Evolutionary conservation across 2,888 invertebrate genomes (phyloP).

Genomic region (Tipula confusa): DNA sequence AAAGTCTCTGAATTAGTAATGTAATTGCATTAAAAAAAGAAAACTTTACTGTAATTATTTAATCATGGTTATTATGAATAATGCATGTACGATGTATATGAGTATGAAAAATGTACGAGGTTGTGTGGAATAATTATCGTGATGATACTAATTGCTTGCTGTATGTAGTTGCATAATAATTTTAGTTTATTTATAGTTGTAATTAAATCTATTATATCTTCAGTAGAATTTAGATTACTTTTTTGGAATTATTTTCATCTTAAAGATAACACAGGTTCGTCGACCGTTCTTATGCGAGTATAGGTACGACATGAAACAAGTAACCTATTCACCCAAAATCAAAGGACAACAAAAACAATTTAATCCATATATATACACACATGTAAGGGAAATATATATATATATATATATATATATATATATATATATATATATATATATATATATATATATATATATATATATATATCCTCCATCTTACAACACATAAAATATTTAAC

Average conservation of each 20-base stretch:
- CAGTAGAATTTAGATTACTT: background rate
- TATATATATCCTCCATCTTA: background rate
- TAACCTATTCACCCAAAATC: background rate
- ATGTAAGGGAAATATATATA: background rate
- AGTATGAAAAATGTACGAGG: background rate
- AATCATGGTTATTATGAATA: background rate
- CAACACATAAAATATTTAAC: background rate
- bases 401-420: background rate
- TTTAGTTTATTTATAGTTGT: too few species aligned
- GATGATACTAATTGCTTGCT: background rate
- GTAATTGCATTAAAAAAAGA: slow-evolving; percentile 9
- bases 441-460: too few species aligned
- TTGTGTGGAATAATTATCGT: background rate
- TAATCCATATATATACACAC: background rate
- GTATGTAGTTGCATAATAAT: background rate
- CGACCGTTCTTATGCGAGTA: too few species aligned
- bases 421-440: too few species aligned
- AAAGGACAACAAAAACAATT: background rate
- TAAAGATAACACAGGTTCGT: background rate
- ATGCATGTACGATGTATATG: too few species aligned
- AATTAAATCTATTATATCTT: background rate
- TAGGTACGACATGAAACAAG: background rate
- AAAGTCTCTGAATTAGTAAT: background rate
- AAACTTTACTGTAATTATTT: background rate
- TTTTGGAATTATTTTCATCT: background rate